These are phyloP conservation scores for Gorsachius magnificus DNA, from an alignment of 2,797 vertebrate genomes.

Conservation along the genomic window DNA sequence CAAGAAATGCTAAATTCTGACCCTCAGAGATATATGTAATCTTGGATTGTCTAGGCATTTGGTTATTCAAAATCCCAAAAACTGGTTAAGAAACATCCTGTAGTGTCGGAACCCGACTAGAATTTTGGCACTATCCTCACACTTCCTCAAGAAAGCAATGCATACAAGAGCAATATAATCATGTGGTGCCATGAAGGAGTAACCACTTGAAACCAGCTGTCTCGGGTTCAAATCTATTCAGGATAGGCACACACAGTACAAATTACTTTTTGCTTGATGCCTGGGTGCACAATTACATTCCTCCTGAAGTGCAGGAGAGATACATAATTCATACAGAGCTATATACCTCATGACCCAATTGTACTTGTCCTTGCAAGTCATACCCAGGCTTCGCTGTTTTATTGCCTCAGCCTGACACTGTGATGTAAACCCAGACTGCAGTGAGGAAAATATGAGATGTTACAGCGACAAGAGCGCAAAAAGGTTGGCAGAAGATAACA, in stretches of 20 bases:
- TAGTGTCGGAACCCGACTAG: neutral
- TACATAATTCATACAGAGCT: neutral
- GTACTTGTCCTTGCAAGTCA: slow-evolving; percentile 30
- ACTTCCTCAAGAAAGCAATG: neutral
- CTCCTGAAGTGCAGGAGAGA: neutral
- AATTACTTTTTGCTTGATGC: slow-evolving; percentile 14
- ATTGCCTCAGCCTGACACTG: neutral
- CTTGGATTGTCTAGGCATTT: neutral
- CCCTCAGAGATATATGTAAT: fast-evolving
- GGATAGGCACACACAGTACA: neutral
- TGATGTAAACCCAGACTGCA: neutral
- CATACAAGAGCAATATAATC: neutral
- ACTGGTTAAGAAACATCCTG: neutral
- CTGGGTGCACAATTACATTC: neutral
- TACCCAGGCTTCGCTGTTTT: neutral
- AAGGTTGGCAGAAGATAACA: neutral
- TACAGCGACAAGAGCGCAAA: neutral
- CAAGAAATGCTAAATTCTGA: neutral
- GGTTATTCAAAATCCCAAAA: neutral
- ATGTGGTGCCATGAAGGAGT: neutral
- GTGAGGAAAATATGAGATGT: neutral
- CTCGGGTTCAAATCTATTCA: neutral
- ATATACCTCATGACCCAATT: neutral
- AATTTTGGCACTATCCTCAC: neutral
- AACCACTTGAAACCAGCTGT: neutral